phyloP scores from a whole-genome alignment of 2,888 invertebrate species.

The Dynastes tityus region DNA sequence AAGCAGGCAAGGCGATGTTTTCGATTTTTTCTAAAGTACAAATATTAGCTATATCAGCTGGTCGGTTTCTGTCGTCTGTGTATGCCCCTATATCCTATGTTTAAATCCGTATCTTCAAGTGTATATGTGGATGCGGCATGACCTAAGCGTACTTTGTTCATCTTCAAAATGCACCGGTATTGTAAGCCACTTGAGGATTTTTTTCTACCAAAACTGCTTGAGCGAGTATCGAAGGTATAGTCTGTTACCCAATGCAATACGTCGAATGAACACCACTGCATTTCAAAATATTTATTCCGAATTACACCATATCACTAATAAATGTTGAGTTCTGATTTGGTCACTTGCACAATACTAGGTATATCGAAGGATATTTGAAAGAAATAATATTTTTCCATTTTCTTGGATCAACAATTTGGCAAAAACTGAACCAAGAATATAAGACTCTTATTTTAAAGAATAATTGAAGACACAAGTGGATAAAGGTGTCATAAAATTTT shows the following conservation, averaged over 20 bases:
- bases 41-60: slow-evolving; percentile 31
- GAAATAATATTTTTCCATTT: too few species aligned
- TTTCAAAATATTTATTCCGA: too few species aligned
- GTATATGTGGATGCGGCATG: slow-evolving; percentile 22
- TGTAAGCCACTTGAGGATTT: slow-evolving; percentile 22
- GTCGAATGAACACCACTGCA: not conserved
- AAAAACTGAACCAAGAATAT: too few species aligned
- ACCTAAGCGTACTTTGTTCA: slow-evolving; percentile 3
- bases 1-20: slow-evolving; percentile 17
- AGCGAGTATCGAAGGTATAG: slow-evolving; percentile 1
- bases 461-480: too few species aligned
- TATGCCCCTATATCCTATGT: not conserved
- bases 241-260: not conserved
- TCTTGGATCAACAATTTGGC: too few species aligned
- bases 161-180: slow-evolving; percentile 15
- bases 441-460: too few species aligned
- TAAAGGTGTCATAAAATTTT: too few species aligned
- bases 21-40: slow-evolving; percentile 45
- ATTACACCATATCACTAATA: too few species aligned
- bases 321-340: too few species aligned
- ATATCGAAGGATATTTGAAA: too few species aligned
- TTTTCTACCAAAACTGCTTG: slow-evolving; percentile 14
- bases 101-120: not conserved
- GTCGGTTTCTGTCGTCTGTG: slow-evolving; percentile 4
- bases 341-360: too few species aligned